Evolutionary conservation across 2,888 invertebrate species (phyloP), one percentile per base, ranked within the genome.

Genomic region (Lysandra bellargus): DNA sequence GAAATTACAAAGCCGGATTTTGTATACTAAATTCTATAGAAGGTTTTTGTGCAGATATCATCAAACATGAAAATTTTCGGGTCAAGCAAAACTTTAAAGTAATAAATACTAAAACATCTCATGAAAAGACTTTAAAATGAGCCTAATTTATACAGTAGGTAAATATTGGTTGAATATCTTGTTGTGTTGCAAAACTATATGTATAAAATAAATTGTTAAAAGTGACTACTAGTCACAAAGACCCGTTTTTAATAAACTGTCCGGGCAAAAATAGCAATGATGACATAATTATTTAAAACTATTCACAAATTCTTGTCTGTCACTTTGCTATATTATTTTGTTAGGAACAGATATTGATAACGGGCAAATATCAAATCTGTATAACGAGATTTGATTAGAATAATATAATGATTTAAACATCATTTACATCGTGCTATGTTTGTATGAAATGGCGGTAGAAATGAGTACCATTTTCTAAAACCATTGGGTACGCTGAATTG

Each of bases 301-400:
- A 61, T 64, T 30, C 17, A 12, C 4, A 69, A 69, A 69, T 33
- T 37, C 14, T 14, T 14, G 12, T 2, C 69, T 69, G 69, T 69
- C 33, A 69, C 69, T 69, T 33, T 69, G 69, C 69, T 69, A 69
- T 69, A 5, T 69, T 69, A 69, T 69, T 69, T 69, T 69, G 69
- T 5, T 37, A 37, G 37, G 69, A 69, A 37, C 33, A 17, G 33
- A 37, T 69, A 37, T 37, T 69, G 30, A 69, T 14, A 64, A 64
- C 64, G 69, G 69, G 69, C 69, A 69, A 69, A 33, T 37, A 69
- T 69, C 69, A 69, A 37, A 69, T 69, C 61, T 78, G 44, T 78
- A 79, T 69, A 37, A 73, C 79, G 79, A 78, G 79, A 80, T 82
- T 78, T 78, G 80, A 61, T 78, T 78, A 64, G 64, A 64, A 69